phyloP scores from a whole-genome alignment of 2,888 invertebrate genomes.

The Lasioglossum pauxillum region DNA sequence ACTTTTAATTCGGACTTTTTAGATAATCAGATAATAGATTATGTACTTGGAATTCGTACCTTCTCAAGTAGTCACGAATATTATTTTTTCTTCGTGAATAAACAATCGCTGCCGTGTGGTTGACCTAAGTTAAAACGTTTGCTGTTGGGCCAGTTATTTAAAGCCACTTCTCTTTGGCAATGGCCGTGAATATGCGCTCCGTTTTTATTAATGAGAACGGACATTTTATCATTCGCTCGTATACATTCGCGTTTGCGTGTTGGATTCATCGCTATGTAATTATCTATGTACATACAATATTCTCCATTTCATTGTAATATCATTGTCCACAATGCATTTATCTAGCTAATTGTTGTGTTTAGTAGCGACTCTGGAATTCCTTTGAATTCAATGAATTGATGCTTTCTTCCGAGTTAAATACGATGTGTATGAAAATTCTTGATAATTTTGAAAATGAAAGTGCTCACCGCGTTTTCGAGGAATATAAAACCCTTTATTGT shows the following conservation, averaged over 20 bases:
- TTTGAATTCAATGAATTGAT: slow-evolving; percentile 17
- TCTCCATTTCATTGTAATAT: too few species aligned
- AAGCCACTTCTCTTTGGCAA: slow-evolving; percentile 42
- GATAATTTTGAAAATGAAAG: not conserved
- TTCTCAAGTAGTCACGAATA: not conserved
- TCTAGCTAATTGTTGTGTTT: not conserved
- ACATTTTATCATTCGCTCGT: slow-evolving; percentile 14
- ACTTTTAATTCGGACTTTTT: not conserved
- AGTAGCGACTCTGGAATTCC: slow-evolving; percentile 11
- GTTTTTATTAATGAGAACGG: not conserved
- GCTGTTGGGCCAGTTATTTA: slow-evolving; percentile 41
- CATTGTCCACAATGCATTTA: not conserved
- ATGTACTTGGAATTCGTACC: slow-evolving; percentile 7
- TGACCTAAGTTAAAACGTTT: slow-evolving; percentile 49
- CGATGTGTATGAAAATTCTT: not conserved
- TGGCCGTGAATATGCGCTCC: slow-evolving; percentile 28
- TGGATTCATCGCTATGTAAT: not conserved
- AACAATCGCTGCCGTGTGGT: slow-evolving; percentile 22
- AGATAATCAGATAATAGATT: slow-evolving; percentile 28
- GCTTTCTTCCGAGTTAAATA: not conserved
- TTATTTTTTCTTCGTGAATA: slow-evolving; percentile 13
- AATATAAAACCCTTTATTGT: not conserved
- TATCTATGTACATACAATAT: not conserved
- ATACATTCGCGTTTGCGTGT: not conserved
- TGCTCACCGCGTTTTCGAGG: not conserved